Evolutionary conservation across 2,888 invertebrate species (phyloP).

Genomic region (Dugesia japonica): DNA sequence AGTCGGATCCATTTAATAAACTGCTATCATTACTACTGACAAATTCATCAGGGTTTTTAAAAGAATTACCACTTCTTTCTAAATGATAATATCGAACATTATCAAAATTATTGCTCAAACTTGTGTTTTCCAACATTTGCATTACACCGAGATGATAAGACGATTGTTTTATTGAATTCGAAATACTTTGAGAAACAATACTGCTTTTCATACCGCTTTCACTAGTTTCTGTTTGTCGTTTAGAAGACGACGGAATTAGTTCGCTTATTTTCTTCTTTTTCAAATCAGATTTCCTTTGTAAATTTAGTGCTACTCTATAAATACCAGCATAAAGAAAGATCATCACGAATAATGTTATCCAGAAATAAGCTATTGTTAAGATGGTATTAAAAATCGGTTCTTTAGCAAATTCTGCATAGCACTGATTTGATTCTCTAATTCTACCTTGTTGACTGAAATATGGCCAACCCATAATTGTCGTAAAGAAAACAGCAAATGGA

Average conservation of each 20-base stretch:
- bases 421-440: constrained; percentile 51
- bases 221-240: neutral
- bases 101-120: neutral
- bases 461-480: constrained; percentile 95
- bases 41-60: neutral
- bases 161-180: neutral
- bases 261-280: constrained; percentile 63
- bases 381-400: constrained; percentile 92
- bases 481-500: constrained; percentile 83
- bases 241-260: neutral
- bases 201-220: neutral
- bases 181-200: neutral
- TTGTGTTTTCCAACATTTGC: neutral
- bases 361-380: constrained; percentile 84
- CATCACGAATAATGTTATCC: constrained; percentile 84
- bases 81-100: constrained; percentile 15
- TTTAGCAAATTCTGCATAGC: constrained; percentile 87
- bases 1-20: neutral
- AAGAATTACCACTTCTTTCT: neutral
- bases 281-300: constrained; percentile 88
- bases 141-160: neutral
- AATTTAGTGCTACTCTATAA: constrained; percentile 84
- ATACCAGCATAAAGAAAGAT: constrained; percentile 88
- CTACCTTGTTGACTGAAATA: constrained; percentile 67
- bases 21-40: neutral